These are phyloP conservation scores for Xiphydria camelus DNA, from an alignment of 2,888 invertebrate genomes.

Conservation along the genomic window DNA sequence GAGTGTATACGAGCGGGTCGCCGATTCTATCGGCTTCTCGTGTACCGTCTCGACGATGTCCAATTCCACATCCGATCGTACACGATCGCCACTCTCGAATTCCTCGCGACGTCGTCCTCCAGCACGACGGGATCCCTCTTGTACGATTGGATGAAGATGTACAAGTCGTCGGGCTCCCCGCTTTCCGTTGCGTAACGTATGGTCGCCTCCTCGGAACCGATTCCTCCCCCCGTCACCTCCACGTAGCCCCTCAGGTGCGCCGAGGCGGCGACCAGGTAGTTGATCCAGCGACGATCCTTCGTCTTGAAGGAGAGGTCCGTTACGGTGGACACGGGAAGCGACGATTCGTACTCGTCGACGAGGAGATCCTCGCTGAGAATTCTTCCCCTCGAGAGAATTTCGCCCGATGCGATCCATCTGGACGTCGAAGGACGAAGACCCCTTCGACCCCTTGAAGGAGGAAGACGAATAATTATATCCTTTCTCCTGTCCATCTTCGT, in stretches of 20 bases:
- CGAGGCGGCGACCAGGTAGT: slow-evolving; percentile 21
- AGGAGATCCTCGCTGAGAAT: slow-evolving; percentile 5
- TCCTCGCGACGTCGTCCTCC: slow-evolving; percentile 1
- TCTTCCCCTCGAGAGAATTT: slow-evolving; percentile 12
- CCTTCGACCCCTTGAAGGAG: too few species aligned
- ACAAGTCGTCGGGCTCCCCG: slow-evolving; percentile 17
- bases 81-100: slow-evolving; percentile 8
- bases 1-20: too few species aligned
- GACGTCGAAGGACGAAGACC: too few species aligned
- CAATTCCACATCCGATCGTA: slow-evolving; percentile 16
- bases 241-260: slow-evolving; percentile 23
- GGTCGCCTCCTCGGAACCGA: slow-evolving; percentile 7
- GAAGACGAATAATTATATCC: neutral
- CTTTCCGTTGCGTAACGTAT: slow-evolving; percentile 17
- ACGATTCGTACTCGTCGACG: slow-evolving; percentile 4
- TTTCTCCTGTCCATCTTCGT: too few species aligned
- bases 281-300: slow-evolving; percentile 12
- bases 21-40: too few species aligned
- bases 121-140: slow-evolving; percentile 10
- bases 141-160: slow-evolving; percentile 16
- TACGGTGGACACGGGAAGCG: slow-evolving; percentile 13
- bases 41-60: too few species aligned
- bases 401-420: slow-evolving; percentile 29
- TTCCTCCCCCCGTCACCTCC: slow-evolving; percentile 21
- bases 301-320: slow-evolving; percentile 6